A percentile compares a stretch with the other conserved stretches of the same genome.
phyloP scores from a whole-genome alignment of 2,797 vertebrate genomes.

The Anolis apletophallus region DNA sequence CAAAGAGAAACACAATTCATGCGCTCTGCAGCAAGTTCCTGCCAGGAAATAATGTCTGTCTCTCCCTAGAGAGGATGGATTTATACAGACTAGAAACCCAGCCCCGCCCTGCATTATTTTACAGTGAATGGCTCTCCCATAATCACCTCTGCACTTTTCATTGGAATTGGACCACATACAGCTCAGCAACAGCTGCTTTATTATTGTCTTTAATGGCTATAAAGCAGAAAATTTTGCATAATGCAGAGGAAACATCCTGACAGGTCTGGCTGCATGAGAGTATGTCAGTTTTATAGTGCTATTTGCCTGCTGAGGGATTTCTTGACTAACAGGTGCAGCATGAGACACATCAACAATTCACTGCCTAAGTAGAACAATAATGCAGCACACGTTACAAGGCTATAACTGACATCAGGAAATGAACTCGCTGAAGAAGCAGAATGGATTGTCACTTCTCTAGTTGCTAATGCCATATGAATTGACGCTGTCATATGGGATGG shows the following conservation, averaged over 20 bases:
- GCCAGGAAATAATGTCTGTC: conserved; percentile 10
- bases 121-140: conserved; percentile 27
- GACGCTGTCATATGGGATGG: conserved; percentile 19
- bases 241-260: conserved; percentile 64
- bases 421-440: conserved; percentile 55
- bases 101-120: conserved; percentile 37
- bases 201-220: conserved; percentile 67
- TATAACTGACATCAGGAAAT: conserved; percentile 64
- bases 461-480: conserved; percentile 33
- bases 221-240: conserved; percentile 74
- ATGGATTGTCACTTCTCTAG: conserved; percentile 38
- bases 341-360: conserved; percentile 69
- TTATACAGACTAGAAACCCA: conserved; percentile 39
- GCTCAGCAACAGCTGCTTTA: conserved; percentile 70
- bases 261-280: conserved; percentile 46
- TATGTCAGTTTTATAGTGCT: conserved; percentile 61
- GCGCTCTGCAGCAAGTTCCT: conserved; percentile 23
- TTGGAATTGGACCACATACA: conserved; percentile 62
- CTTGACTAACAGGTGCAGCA: conserved; percentile 74
- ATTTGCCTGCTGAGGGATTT: conserved; percentile 68
- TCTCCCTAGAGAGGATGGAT: not conserved
- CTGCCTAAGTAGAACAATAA: conserved; percentile 69
- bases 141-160: conserved; percentile 56
- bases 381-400: conserved; percentile 43
- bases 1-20: not conserved